Percentiles rank a stretch among this genome's conserved stretches.
These are phyloP conservation scores for Asteroscopus sphinx DNA, from an alignment of 2,888 invertebrate species.

Conservation along the genomic window DNA sequence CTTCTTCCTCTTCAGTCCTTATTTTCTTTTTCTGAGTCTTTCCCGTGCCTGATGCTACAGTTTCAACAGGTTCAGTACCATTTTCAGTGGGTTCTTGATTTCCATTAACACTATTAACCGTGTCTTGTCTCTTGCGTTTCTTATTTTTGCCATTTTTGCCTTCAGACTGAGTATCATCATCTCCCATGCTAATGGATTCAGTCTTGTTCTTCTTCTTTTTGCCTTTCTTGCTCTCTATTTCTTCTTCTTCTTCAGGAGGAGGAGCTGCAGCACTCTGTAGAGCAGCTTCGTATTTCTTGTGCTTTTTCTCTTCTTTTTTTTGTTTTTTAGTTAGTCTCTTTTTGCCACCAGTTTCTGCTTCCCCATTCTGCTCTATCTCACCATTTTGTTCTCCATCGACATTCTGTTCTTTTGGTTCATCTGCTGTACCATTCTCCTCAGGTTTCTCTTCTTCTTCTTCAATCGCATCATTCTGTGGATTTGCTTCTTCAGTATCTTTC, in stretches of 20 bases:
- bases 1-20: slow-evolving; percentile 73
- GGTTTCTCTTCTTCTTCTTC: slow-evolving; percentile 41
- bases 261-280: slow-evolving; percentile 76
- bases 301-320: slow-evolving; percentile 84
- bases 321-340: slow-evolving; percentile 83
- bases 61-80: slow-evolving; percentile 47
- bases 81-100: slow-evolving; percentile 55
- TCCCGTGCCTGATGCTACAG: slow-evolving; percentile 60
- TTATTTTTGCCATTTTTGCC: slow-evolving; percentile 75
- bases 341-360: slow-evolving; percentile 55
- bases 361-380: slow-evolving; percentile 52
- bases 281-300: slow-evolving; percentile 85
- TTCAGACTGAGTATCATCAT: slow-evolving; percentile 66
- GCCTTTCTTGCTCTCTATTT: slow-evolving; percentile 74
- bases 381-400: slow-evolving; percentile 48
- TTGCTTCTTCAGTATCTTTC: slow-evolving; percentile 49
- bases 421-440: slow-evolving; percentile 51
- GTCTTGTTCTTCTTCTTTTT: slow-evolving; percentile 83
- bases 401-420: slow-evolving; percentile 44
- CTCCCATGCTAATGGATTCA: slow-evolving; percentile 66
- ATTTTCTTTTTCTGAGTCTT: slow-evolving; percentile 79
- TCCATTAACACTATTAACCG: slow-evolving; percentile 74
- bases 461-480: slow-evolving; percentile 49
- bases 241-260: slow-evolving; percentile 68
- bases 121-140: slow-evolving; percentile 83